Base-by-base conservation (phyloP, 1,140 invertebrate species). In the Pseudomyrmex concolor region DNA sequence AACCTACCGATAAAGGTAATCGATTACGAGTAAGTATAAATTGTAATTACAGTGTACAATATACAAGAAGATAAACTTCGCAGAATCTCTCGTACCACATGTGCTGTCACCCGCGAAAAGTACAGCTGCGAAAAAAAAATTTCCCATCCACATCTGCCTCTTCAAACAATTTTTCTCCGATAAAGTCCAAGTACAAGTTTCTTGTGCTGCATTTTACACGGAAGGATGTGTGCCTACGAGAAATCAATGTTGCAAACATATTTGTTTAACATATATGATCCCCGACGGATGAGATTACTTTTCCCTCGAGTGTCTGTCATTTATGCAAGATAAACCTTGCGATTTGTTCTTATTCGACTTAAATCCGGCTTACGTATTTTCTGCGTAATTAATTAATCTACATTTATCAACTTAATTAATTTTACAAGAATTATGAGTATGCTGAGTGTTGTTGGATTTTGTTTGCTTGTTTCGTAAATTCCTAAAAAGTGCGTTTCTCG, bases 31-130 rank as follows among this genome's bases (percentile, higher is more conserved):
- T 92, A 92, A 93, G 91, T 93, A 93, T 91, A 93, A 93, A 93
- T 93, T 93, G 91, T 93, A 93, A 91, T 93, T 93, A 93, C 91
- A 93, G 85, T 92, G 91, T 92, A 93, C 89, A 94, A 92, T 93
- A 91, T 93, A 93, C 92, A 93, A 84, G 90, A 89, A 77, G 73
- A 88, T 89, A 90, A 87, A 86, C 81, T 85, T 89, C 63, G 86
- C 85, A 84, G 51, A 67, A 51, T 83, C 73, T 54, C n/a, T 81
- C 66, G 66, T 59, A 19, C 25, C 62, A 34, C 55, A 60, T 19
- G 34, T 54, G 62, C 50, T 70, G 57, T 48, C n/a, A 54, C 50
- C 45, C 51, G 66, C 51, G 63, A 12, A 68, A 34, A n/a, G 9
- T 17, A 51, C 74, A 17, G 34, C 62, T 48, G 66, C 76, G 43